Conservation (phyloP, 2,113 vertebrate species). For the Cephalopterus ornatus region DNA sequence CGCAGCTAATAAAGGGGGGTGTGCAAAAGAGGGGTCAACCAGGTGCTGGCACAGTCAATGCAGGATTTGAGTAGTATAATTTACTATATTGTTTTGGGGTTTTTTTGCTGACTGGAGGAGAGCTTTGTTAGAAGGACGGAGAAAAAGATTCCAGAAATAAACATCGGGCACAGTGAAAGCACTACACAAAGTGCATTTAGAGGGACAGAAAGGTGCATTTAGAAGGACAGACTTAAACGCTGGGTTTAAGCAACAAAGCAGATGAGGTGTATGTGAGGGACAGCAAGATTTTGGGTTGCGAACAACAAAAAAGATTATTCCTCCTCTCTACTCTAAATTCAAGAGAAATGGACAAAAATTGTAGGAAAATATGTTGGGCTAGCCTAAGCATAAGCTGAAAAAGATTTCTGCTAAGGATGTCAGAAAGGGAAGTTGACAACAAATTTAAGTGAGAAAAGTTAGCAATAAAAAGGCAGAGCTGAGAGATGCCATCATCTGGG, state of each 20-base stretch:
- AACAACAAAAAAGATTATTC: not conserved
- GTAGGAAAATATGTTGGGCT: not conserved
- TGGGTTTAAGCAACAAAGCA: not conserved
- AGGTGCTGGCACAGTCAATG: not conserved
- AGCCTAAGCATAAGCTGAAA: not conserved
- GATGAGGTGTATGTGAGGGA: not conserved
- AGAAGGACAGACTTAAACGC: not conserved
- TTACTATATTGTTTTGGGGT: not conserved
- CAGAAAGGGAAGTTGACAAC: not conserved
- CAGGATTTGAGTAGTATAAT: not conserved
- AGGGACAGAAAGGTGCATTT: not conserved
- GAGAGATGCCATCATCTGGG: not conserved
- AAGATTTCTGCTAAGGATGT: not conserved
- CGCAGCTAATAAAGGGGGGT: not conserved
- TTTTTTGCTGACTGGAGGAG: not conserved
- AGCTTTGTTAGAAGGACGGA: not conserved
- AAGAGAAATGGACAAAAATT: not conserved
- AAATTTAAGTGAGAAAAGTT: not conserved
- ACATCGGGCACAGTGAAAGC: not conserved
- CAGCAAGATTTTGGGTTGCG: not conserved
- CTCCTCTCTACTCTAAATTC: not conserved
- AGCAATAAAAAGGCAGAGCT: not conserved
- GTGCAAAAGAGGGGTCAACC: not conserved
- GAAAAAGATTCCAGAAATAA: not conserved
- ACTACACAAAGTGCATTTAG: not conserved